phyloP scores from a whole-genome alignment of 2,888 invertebrate genomes.

The Xylophagus ater region DNA sequence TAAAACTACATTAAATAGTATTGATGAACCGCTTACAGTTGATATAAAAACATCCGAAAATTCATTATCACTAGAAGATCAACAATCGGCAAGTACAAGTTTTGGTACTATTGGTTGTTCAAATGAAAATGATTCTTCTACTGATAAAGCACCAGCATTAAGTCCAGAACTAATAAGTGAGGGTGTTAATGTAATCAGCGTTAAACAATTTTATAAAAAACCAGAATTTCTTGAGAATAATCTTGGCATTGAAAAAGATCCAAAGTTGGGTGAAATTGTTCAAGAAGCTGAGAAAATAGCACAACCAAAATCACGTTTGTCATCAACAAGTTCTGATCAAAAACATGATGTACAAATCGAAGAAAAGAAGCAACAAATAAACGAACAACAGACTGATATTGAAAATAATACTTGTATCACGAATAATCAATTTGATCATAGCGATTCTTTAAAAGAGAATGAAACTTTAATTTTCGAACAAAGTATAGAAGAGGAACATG shows the following conservation, averaged over 20 bases:
- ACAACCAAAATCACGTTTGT: too few species aligned
- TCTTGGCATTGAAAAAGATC: slow-evolving; percentile 38
- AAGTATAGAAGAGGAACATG: slow-evolving; percentile 14
- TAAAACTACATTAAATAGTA: slow-evolving; percentile 4
- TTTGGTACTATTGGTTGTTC: slow-evolving; percentile 6
- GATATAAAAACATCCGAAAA: slow-evolving; percentile 14
- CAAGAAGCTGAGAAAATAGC: slow-evolving; percentile 24
- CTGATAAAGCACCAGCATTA: slow-evolving; percentile 30
- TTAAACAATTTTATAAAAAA: slow-evolving; percentile 39
- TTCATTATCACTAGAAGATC: slow-evolving; percentile 7
- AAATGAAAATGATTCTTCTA: too few species aligned
- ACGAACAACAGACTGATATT: neutral
- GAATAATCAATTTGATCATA: neutral
- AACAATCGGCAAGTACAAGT: slow-evolving; percentile 8
- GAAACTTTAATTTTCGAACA: slow-evolving; percentile 13
- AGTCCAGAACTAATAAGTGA: slow-evolving; percentile 36
- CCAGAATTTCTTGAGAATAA: slow-evolving; percentile 39
- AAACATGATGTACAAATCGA: neutral
- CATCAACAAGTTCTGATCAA: neutral
- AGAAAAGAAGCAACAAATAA: slow-evolving; percentile 6
- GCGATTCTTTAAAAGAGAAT: slow-evolving; percentile 12
- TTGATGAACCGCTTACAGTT: slow-evolving; percentile 13
- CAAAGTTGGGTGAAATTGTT: slow-evolving; percentile 38
- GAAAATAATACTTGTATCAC: neutral
- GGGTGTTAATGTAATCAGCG: slow-evolving; percentile 36